Evolutionary conservation across 1,140 invertebrate species (phyloP), one percentile per base, ranked within the genome.

Genomic region (Onthophagus taurus): DNA sequence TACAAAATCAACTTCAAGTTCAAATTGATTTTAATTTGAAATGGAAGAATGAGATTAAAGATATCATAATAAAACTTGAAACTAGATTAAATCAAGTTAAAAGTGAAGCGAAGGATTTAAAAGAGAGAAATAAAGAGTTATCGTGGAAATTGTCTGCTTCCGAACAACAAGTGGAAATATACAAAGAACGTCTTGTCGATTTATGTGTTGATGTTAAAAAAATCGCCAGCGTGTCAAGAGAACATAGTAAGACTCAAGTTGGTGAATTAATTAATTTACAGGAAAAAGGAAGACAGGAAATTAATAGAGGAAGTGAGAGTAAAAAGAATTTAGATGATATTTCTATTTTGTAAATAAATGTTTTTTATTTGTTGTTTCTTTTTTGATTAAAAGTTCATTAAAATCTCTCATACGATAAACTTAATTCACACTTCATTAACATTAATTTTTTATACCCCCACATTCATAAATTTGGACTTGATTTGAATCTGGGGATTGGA

Each of bases 91-190:
- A 59, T 43, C 57, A 62, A 44, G 41, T 66, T 18, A 62, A 69
- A 51, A 39, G 51, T 4, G 64, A 67, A 55, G 20, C 64, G 11
- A 49, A 52, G 19, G 49, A 58, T 47, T 18, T 60, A 13, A 65
- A 57, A 30, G 65, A 61, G 50, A 48, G 77, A 60, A 78, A 81
- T 47, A 56, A 63, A 7, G 57, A 68, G 18, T 61, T 74, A 17
- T 68, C 67, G 36, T 65, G 70, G 54, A 60, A 69, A 48, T 66
- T 76, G 23, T 46, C 62, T 11, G 59, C 64, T 51, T 69, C 67
- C 50, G 67, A 67, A 42, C 55, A 72, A 47, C 60, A 71, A 45
- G 44, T 66, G 18, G 51, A 59, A 44, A 43, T 68, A 57, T 58
- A 56, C 49, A 51, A 60, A 56, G 51, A 59, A 38, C 56, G 65